Evolutionary conservation across 1,140 invertebrate species (phyloP).

Genomic region (Mamestra configurata): DNA sequence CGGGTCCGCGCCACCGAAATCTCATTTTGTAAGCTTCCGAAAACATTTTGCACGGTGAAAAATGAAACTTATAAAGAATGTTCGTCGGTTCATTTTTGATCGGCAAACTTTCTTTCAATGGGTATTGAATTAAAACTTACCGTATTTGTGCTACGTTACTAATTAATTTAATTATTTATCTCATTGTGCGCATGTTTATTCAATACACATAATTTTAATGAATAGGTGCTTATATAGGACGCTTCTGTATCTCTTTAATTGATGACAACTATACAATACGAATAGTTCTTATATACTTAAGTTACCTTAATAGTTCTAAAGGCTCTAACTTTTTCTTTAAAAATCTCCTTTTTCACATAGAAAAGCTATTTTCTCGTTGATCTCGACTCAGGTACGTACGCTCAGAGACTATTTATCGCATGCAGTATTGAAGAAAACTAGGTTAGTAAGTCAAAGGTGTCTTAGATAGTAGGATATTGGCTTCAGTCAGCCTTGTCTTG

Average conservation of each 20-base stretch:
- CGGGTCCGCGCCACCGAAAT: slow-evolving; percentile 61
- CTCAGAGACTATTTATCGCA: neutral
- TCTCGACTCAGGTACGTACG: neutral
- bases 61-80: slow-evolving; percentile 74
- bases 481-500: neutral
- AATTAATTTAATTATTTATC: slow-evolving; percentile 87
- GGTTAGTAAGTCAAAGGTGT: neutral
- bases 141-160: slow-evolving; percentile 82
- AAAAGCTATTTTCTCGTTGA: neutral
- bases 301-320: too few relatives aligned
- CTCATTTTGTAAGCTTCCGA: slow-evolving; percentile 83
- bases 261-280: neutral
- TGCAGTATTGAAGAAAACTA: neutral
- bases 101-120: slow-evolving; percentile 71
- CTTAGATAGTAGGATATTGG: neutral
- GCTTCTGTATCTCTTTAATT: slow-evolving; percentile 45
- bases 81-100: slow-evolving; percentile 74
- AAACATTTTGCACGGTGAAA: slow-evolving; percentile 78
- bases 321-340: too few relatives aligned
- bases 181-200: slow-evolving; percentile 82
- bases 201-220: slow-evolving; percentile 69
- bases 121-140: slow-evolving; percentile 87
- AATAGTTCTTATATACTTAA: neutral
- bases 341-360: neutral
- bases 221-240: slow-evolving; percentile 37